Evolutionary conservation across 2,888 invertebrate species (phyloP).

Genomic region (Lasius fuliginosus): DNA sequence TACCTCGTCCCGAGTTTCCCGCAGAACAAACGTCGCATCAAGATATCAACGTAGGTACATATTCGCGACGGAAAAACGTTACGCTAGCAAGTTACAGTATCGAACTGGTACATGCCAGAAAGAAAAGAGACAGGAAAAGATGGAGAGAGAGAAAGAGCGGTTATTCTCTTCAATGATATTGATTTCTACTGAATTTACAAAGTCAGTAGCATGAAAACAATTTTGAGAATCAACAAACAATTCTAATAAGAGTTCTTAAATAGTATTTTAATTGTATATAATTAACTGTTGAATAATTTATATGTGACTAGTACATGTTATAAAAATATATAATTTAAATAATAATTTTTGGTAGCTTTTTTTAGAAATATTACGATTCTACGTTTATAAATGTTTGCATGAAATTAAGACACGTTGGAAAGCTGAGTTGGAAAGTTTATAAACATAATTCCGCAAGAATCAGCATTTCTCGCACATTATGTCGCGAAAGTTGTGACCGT

Average conservation of each 20-base stretch:
- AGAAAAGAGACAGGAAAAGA: not conserved
- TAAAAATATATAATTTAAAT: not conserved
- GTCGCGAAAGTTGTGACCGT: not conserved
- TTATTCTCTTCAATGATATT: not conserved
- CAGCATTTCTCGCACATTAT: not conserved
- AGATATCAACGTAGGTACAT: constrained; percentile 26
- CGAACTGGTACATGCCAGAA: not conserved
- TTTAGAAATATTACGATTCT: not conserved
- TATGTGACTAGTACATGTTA: not conserved
- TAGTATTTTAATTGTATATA: not conserved
- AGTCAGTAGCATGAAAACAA: not conserved
- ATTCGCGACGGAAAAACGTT: constrained; percentile 32
- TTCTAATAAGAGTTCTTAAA: constrained; percentile 1
- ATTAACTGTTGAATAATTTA: not conserved
- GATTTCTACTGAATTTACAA: not conserved
- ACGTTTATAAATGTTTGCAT: not conserved
- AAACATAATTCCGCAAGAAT: not conserved
- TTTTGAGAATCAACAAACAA: not conserved
- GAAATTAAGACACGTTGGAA: not conserved
- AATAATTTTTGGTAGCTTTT: not conserved
- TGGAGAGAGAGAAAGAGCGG: not conserved
- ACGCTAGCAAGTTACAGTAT: not conserved
- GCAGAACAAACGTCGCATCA: constrained; percentile 38
- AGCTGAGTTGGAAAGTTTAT: not conserved
- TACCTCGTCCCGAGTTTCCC: constrained; percentile 54